These are phyloP conservation scores for Acrocyrtus sp. DNA, from an alignment of 2,888 invertebrate species.

Conservation along the genomic window DNA sequence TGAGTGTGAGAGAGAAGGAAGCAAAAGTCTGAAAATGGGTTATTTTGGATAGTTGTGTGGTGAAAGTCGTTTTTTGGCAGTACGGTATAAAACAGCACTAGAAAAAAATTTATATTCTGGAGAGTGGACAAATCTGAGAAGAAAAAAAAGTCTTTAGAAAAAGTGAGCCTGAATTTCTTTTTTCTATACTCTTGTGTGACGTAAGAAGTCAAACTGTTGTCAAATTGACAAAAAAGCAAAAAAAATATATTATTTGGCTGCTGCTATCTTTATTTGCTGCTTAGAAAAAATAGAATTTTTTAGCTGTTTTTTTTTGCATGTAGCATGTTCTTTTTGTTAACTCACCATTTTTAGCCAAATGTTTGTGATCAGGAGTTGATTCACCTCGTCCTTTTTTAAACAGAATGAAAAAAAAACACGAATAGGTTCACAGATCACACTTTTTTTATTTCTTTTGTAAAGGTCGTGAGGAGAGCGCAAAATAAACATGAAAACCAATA, in stretches of 20 bases:
- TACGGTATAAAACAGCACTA: too few relatives aligned
- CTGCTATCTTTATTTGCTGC: background rate
- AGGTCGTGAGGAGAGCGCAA: conserved; percentile 38
- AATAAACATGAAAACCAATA: conserved; percentile 57
- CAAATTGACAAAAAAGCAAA: too few relatives aligned
- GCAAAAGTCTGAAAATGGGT: conserved; percentile 48
- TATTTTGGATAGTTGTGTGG: too few relatives aligned
- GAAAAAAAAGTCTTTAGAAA: too few relatives aligned
- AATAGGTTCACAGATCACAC: background rate
- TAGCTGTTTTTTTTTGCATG: conserved; percentile 18
- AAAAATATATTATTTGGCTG: conserved; percentile 14
- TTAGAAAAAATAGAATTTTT: too few relatives aligned
- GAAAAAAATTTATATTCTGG: too few relatives aligned
- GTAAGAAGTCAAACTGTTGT: too few relatives aligned
- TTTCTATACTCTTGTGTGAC: too few relatives aligned
- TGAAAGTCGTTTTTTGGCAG: too few relatives aligned
- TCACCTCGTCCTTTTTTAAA: conserved; percentile 91
- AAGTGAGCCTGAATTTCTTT: too few relatives aligned
- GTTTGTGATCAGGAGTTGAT: conserved; percentile 95
- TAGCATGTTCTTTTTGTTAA: conserved; percentile 41
- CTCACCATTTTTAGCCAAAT: conserved; percentile 97
- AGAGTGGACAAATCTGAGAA: too few relatives aligned
- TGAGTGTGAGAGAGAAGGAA: conserved; percentile 54
- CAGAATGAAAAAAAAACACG: conserved; percentile 55
- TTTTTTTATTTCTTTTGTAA: conserved; percentile 8